Evolutionary conservation across 2,888 invertebrate species (phyloP).

Genomic region (Subacronicta megacephala): DNA sequence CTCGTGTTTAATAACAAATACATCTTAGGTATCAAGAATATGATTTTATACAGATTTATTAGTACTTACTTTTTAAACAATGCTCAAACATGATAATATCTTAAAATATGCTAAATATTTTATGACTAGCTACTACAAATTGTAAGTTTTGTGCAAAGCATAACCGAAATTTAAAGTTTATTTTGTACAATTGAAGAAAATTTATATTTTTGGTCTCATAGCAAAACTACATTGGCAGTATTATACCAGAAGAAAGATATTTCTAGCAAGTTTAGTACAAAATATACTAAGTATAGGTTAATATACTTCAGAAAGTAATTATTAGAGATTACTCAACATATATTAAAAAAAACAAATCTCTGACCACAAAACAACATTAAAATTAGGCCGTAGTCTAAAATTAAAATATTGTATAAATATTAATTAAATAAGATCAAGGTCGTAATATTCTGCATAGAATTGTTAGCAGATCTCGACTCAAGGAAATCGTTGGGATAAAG

Average conservation of each 20-base stretch:
- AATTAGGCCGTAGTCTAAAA: conserved; percentile 22
- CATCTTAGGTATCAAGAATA: background rate
- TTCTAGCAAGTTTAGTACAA: background rate
- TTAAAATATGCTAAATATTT: conserved; percentile 51
- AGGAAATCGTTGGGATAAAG: no score
- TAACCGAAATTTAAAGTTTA: conserved; percentile 19
- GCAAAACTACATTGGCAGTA: conserved; percentile 1
- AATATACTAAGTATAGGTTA: background rate
- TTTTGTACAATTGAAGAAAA: conserved; percentile 33
- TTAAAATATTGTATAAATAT: conserved; percentile 1
- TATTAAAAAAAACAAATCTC: background rate
- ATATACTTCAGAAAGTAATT: background rate
- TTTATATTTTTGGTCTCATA: conserved; percentile 23
- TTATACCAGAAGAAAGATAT: background rate
- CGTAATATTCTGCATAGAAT: background rate
- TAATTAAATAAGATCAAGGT: conserved; percentile 16
- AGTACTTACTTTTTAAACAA: conserved; percentile 36
- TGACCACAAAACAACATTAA: conserved; percentile 13
- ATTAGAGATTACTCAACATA: conserved; percentile 5
- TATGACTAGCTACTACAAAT: conserved; percentile 46
- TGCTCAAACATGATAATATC: conserved; percentile 36
- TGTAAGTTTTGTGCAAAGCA: conserved; percentile 10
- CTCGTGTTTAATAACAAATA: conserved; percentile 12
- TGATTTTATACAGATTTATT: no score
- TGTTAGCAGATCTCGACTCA: background rate